These are phyloP conservation scores for Silurus asotus DNA, from an alignment of 2,113 vertebrate species.

Conservation along the genomic window DNA sequence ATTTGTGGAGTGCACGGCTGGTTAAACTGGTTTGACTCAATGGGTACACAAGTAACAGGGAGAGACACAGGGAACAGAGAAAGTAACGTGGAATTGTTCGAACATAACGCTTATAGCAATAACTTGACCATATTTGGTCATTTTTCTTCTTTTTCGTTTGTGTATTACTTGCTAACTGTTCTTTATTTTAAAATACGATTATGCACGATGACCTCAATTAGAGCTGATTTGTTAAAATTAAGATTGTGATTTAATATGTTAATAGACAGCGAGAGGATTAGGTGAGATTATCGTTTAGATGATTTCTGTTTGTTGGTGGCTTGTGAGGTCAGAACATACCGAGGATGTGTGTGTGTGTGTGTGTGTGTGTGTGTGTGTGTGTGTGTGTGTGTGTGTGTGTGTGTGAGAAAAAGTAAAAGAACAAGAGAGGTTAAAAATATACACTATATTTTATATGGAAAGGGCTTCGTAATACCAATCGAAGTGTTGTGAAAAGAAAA, in stretches of 20 bases:
- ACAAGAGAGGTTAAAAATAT: not conserved
- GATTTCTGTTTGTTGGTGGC: constrained; percentile 30
- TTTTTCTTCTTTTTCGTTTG: not conserved
- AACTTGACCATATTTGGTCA: not conserved
- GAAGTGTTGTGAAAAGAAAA: not conserved
- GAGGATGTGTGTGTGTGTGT: constrained; percentile 41
- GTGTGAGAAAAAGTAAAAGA: not conserved
- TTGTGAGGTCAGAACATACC: constrained; percentile 34
- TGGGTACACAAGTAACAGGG: not conserved
- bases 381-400: constrained; percentile 4
- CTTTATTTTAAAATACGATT: not conserved
- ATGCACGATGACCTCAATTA: constrained; percentile 41
- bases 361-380: constrained; percentile 6
- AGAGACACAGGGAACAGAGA: not conserved
- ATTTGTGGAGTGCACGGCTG: constrained; percentile 45
- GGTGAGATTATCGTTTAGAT: constrained; percentile 51
- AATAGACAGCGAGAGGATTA: constrained; percentile 56
- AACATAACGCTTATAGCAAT: not conserved
- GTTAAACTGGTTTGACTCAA: constrained; percentile 38
- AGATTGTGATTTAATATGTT: constrained; percentile 62
- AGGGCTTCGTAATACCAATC: constrained; percentile 36
- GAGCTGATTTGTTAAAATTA: constrained; percentile 53
- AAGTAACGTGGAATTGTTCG: not conserved
- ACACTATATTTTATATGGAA: constrained; percentile 48
- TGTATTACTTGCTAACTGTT: constrained; percentile 49